A percentile compares a stretch with the other conserved stretches of the same genome.
phyloP scores from a whole-genome alignment of 2,797 vertebrate genomes.

The Propithecus perrieri region DNA sequence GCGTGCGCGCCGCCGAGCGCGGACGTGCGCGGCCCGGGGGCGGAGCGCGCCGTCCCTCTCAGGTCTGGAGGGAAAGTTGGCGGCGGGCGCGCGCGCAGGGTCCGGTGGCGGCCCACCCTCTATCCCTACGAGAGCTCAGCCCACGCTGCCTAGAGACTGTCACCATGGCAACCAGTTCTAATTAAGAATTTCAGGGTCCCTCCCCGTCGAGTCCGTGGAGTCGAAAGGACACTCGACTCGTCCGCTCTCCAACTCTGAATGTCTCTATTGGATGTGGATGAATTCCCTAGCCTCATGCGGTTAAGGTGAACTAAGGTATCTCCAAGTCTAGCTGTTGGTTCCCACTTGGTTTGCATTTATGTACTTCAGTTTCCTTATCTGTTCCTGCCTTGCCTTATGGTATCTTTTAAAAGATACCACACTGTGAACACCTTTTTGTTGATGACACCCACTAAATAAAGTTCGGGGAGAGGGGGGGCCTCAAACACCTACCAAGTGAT shows the following conservation, averaged over 20 bases:
- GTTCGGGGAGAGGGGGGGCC: neutral
- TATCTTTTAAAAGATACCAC: neutral
- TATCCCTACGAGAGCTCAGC: slow-evolving; percentile 50
- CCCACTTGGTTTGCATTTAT: neutral
- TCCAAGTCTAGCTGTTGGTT: neutral
- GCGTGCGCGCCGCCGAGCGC: slow-evolving; percentile 79
- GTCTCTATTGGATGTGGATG: slow-evolving; percentile 16
- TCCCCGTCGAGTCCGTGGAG: slow-evolving; percentile 59
- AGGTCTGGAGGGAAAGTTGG: slow-evolving; percentile 78
- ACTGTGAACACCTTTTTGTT: slow-evolving; percentile 28
- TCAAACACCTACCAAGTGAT: neutral
- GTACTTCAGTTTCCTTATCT: slow-evolving; percentile 23
- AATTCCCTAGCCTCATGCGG: neutral
- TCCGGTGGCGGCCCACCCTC: slow-evolving; percentile 69
- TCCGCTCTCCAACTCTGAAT: slow-evolving; percentile 22
- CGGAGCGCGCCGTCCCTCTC: slow-evolving; percentile 47
- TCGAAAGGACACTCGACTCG: slow-evolving; percentile 25
- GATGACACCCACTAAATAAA: slow-evolving; percentile 21
- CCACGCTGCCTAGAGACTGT: slow-evolving; percentile 77
- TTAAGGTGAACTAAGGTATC: neutral
- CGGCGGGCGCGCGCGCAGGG: slow-evolving; percentile 73
- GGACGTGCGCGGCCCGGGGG: slow-evolving; percentile 77
- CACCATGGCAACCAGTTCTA: slow-evolving; percentile 71
- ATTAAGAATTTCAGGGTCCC: slow-evolving; percentile 73
- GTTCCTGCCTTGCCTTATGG: slow-evolving; percentile 7